Conservation (phyloP, 1,140 invertebrate genomes). For the Mya arenaria region DNA sequence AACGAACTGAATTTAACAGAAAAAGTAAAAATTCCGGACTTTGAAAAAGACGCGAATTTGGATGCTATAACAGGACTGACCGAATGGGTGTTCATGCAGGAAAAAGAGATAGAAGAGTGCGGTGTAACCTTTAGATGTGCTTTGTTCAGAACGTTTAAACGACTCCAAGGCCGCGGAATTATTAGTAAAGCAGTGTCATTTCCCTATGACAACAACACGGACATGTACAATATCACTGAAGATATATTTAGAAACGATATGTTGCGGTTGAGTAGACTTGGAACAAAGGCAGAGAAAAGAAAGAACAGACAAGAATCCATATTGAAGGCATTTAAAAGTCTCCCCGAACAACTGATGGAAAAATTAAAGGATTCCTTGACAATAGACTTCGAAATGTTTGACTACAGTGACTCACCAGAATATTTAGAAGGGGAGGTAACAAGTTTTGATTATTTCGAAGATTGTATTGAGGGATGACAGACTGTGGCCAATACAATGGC, state of each 20-base stretch:
- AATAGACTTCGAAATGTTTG: constrained; percentile 38
- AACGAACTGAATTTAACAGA: background rate
- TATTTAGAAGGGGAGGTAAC: background rate
- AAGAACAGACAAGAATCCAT: background rate
- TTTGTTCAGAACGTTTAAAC: constrained; percentile 20
- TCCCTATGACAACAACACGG: background rate
- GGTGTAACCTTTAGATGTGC: constrained; percentile 31
- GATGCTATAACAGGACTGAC: constrained; percentile 21
- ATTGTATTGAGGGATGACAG: too few relatives aligned
- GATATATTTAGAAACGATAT: constrained; percentile 8
- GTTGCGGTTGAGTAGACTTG: background rate
- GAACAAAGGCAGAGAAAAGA: background rate
- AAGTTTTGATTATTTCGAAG: background rate
- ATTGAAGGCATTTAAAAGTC: background rate
- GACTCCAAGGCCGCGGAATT: constrained; percentile 28
- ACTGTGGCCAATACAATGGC: too few relatives aligned
- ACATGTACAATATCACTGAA: background rate
- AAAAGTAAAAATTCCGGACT: constrained; percentile 18
- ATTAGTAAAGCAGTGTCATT: background rate
- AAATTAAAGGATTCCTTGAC: background rate
- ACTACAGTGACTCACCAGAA: background rate
- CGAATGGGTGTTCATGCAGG: constrained; percentile 20
- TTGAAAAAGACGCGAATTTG: background rate
- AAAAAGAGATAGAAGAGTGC: background rate
- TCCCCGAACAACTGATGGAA: background rate